Conservation (phyloP, 2,888 invertebrate genomes). For the Lasioglossum vierecki region DNA sequence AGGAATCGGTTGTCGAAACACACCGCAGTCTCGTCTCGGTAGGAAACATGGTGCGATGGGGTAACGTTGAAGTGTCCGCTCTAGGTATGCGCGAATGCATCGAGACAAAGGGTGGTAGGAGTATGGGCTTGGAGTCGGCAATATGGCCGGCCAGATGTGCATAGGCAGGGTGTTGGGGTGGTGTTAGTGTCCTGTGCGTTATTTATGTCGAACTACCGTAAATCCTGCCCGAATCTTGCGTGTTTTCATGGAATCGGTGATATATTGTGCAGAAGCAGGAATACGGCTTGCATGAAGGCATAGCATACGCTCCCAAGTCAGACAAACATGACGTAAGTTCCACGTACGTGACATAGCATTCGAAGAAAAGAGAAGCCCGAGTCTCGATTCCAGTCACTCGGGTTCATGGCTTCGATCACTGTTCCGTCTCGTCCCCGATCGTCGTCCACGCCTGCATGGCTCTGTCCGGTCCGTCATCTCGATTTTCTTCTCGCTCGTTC, state of each 20-base stretch:
- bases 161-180: slow-evolving; percentile 82
- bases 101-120: slow-evolving; percentile 65
- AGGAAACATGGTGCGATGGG: slow-evolving; percentile 12
- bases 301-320: slow-evolving; percentile 81
- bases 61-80: slow-evolving; percentile 39
- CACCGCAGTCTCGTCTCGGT: neutral
- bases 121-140: slow-evolving; percentile 74
- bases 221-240: slow-evolving; percentile 83
- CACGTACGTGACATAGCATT: slow-evolving; percentile 49
- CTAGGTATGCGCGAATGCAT: slow-evolving; percentile 48
- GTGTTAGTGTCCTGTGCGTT: slow-evolving; percentile 81
- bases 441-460: slow-evolving; percentile 38
- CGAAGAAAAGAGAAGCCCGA: slow-evolving; percentile 46
- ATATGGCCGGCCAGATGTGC: slow-evolving; percentile 83
- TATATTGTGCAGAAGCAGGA: slow-evolving; percentile 81
- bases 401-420: slow-evolving; percentile 32
- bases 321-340: slow-evolving; percentile 83
- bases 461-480: neutral
- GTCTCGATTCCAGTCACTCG: slow-evolving; percentile 25
- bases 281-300: slow-evolving; percentile 81
- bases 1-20: neutral
- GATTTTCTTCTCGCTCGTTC: neutral
- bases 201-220: slow-evolving; percentile 83
- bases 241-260: slow-evolving; percentile 84
- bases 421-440: slow-evolving; percentile 27